These are phyloP conservation scores for Pseudococcus jackbeardsleyi DNA, from an alignment of 2,888 invertebrate species.

Conservation along the genomic window DNA sequence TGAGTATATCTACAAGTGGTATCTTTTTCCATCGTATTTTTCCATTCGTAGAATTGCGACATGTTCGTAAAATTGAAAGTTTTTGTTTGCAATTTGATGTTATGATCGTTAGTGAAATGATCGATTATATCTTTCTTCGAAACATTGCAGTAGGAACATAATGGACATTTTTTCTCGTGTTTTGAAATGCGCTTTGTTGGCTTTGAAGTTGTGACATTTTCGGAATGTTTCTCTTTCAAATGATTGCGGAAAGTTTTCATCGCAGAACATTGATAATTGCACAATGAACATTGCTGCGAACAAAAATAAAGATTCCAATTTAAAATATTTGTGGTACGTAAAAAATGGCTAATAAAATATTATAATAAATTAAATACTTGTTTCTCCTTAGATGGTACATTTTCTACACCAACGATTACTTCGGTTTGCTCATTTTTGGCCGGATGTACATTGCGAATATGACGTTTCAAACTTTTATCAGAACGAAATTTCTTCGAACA, in stretches of 20 bases:
- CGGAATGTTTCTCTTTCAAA: conserved; percentile 1
- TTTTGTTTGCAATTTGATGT: conserved; percentile 3
- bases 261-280: background rate
- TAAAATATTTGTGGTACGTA: no score
- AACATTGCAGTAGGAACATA: background rate
- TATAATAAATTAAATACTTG: no score
- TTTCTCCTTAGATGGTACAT: no score
- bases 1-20: background rate
- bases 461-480: background rate
- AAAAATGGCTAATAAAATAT: no score
- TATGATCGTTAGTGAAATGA: conserved; percentile 34
- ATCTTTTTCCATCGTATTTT: conserved; percentile 28
- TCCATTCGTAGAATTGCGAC: conserved; percentile 10
- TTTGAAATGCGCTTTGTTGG: background rate
- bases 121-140: background rate
- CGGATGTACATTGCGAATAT: conserved; percentile 4
- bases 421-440: background rate
- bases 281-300: background rate
- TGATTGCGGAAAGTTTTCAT: background rate
- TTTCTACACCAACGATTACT: no score
- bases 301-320: background rate
- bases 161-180: conserved; percentile 7
- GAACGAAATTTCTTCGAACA: conserved; percentile 20
- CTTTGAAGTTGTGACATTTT: background rate
- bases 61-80: background rate